phyloP scores from a whole-genome alignment of 2,888 invertebrate genomes.

The Linnaemya vulpina region DNA sequence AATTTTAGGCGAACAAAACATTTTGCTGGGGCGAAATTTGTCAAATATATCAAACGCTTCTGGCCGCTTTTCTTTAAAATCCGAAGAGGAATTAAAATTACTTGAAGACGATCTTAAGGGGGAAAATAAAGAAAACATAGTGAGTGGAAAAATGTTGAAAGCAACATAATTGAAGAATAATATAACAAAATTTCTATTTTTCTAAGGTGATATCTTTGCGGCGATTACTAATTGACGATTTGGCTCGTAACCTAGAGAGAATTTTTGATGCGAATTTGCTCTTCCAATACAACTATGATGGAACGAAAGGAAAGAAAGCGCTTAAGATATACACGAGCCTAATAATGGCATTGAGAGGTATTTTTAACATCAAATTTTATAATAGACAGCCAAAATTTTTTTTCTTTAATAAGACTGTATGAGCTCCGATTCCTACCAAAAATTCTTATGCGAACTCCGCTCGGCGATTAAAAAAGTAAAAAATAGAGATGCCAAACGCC shows the following conservation, averaged over 20 bases:
- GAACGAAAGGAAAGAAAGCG: no score
- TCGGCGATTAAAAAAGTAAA: slow-evolving; percentile 44
- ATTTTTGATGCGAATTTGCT: slow-evolving; percentile 4
- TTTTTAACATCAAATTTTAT: neutral
- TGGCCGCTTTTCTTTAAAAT: no score
- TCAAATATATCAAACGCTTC: no score
- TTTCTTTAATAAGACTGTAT: no score
- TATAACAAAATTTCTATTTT: no score
- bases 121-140: no score
- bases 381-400: neutral
- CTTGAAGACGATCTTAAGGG: no score
- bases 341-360: neutral
- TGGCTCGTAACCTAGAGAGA: slow-evolving; percentile 1
- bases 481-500: slow-evolving; percentile 42
- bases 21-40: no score
- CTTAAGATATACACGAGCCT: neutral
- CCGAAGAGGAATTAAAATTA: no score
- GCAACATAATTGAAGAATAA: no score
- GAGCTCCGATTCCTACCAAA: slow-evolving; percentile 3
- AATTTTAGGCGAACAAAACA: no score
- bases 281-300: neutral
- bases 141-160: no score
- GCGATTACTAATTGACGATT: slow-evolving; percentile 10
- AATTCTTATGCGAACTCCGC: slow-evolving; percentile 34
- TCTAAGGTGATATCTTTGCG: slow-evolving; percentile 10